A percentile compares a stretch with the other conserved stretches of the same genome.
Evolutionary conservation across 2,113 vertebrate genomes (phyloP).

Genomic region (Oncorhynchus nerka): DNA sequence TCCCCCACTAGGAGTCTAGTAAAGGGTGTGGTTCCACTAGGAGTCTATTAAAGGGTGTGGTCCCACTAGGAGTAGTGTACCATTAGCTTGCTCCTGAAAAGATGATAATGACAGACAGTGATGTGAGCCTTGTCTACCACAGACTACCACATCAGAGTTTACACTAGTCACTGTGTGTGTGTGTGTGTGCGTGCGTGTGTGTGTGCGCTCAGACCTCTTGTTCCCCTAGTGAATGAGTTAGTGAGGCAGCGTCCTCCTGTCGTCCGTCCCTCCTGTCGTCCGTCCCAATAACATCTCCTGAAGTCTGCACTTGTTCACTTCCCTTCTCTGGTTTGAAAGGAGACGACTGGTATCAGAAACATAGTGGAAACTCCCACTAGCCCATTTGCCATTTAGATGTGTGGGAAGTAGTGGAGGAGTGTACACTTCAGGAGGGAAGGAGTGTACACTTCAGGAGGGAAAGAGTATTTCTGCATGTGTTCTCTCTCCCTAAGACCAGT

Average conservation of each 20-base stretch:
- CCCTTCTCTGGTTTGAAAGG: not conserved
- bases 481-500: not conserved
- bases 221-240: not conserved
- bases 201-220: not conserved
- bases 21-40: too few species aligned
- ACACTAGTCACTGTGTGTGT: too few species aligned
- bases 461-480: not conserved
- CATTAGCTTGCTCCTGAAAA: not conserved
- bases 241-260: not conserved
- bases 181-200: too few species aligned
- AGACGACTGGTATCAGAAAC: too few species aligned
- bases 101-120: not conserved
- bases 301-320: too few species aligned
- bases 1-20: too few species aligned
- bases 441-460: not conserved
- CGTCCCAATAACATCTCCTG: too few species aligned
- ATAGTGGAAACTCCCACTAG: too few species aligned
- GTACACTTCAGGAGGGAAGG: not conserved
- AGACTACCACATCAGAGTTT: not conserved
- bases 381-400: too few species aligned
- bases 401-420: not conserved
- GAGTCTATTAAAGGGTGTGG: too few species aligned
- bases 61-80: not conserved
- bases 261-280: too few species aligned
- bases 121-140: not conserved